Percentiles rank a stretch among this genome's conserved stretches.
Evolutionary conservation across 2,113 vertebrate genomes (phyloP).

Genomic region (Girardinichthys multiradiatus): DNA sequence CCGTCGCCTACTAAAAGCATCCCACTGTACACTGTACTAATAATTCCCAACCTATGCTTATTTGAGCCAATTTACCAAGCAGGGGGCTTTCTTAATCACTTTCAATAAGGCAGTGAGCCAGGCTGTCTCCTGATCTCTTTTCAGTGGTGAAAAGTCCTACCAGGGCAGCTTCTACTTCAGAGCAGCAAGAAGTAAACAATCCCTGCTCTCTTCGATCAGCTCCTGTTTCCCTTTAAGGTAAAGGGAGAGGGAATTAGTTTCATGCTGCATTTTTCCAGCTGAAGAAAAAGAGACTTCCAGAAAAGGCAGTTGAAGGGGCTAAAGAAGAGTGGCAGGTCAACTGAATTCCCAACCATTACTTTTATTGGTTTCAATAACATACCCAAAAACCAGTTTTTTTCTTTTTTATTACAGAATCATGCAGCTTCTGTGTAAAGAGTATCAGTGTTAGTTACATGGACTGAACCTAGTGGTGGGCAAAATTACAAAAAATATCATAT

Average conservation of each 20-base stretch:
- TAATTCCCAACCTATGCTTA: slow-evolving; percentile 31
- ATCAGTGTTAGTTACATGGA: not conserved
- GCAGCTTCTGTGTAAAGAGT: not conserved
- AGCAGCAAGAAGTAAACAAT: slow-evolving; percentile 36
- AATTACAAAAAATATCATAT: no score
- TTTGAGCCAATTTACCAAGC: slow-evolving; percentile 10
- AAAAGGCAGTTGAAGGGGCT: not conserved
- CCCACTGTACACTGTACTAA: not conserved
- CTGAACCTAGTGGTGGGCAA: no score
- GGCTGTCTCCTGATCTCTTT: slow-evolving; percentile 38
- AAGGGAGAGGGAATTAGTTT: slow-evolving; percentile 19
- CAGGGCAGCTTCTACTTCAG: slow-evolving; percentile 31
- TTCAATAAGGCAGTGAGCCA: slow-evolving; percentile 28
- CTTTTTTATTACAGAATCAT: no score
- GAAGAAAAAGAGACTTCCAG: not conserved
- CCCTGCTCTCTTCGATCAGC: slow-evolving; percentile 7
- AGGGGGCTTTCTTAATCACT: slow-evolving; percentile 31
- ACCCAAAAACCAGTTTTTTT: no score
- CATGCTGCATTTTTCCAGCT: not conserved
- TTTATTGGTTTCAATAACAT: not conserved
- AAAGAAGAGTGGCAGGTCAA: not conserved
- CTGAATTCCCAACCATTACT: not conserved
- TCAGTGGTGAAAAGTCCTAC: slow-evolving; percentile 34
- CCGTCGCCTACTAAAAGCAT: slow-evolving; percentile 19
- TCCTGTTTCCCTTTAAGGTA: slow-evolving; percentile 26